Evolutionary conservation across 1,140 invertebrate genomes (phyloP), one percentile per base, ranked within the genome.

Genomic region (Camponotus vicinus): DNA sequence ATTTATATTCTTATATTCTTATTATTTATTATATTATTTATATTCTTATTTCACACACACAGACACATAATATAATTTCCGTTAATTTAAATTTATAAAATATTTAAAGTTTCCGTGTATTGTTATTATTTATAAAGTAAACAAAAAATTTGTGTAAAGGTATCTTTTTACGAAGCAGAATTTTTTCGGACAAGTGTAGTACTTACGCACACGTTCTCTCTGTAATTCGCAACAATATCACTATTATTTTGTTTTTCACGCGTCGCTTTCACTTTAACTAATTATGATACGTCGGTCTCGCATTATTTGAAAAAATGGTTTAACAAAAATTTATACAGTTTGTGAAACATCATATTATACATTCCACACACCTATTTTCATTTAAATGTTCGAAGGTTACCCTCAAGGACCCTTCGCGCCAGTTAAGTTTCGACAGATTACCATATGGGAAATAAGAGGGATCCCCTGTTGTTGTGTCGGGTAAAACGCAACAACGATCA

Each of bases 311-410:
- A 52, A 37, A 69, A 80, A 57, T 11, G 21, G 4, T 34, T 49
- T 15, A 80, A 52, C 11, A 42, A 55, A 67, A 80, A 57, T 45
- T 80, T 27, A 69, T 34, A 52, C 32, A 37, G n/a, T 37, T 80
- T 40, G n/a, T 40, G 45, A 57, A 80, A 69, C n/a, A 55, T 27
- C 13, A 37, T 8, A 80, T 80, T 69, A 57, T 69, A 21, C 45
- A 69, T 15, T 69, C 49, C 21, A n/a, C n/a, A 11, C 42, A 40
- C 66, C 34, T 52, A n/a, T 67, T 67, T 42, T 34, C 45, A 69
- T 69, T 21, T 80, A 66, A 80, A 80, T 80, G n/a, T 69, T 27
- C 32, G 32, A 67, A 79, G 45, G 13, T n/a, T 42, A 66, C 76
- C 59, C 45, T 64, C 64, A 52, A 45, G 11, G 45, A 49, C 13